Conservation (phyloP, 2,888 invertebrate genomes). For the Criorhina ranunculi region DNA sequence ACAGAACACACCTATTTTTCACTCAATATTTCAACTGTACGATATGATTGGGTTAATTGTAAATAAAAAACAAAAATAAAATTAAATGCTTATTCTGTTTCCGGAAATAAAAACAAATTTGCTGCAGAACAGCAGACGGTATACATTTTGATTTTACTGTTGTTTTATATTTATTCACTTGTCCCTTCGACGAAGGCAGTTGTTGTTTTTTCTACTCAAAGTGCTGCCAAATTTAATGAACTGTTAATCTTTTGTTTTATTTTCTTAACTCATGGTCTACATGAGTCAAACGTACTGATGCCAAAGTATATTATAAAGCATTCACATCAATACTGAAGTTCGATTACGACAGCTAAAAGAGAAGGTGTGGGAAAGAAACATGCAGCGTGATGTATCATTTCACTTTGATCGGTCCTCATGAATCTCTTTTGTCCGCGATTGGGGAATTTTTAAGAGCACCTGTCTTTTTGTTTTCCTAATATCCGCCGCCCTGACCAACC, state of each 20-base stretch:
- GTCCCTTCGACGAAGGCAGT: slow-evolving; percentile 9
- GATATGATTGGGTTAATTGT: slow-evolving; percentile 14
- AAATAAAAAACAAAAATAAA: neutral
- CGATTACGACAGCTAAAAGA: too few species aligned
- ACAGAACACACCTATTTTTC: slow-evolving; percentile 62
- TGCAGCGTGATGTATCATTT: too few species aligned
- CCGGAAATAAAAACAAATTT: slow-evolving; percentile 43
- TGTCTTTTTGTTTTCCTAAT: too few species aligned
- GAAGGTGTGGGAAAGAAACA: too few species aligned
- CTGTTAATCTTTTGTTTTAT: neutral
- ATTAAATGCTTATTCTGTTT: slow-evolving; percentile 10
- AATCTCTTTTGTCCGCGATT: too few species aligned
- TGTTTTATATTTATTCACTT: slow-evolving; percentile 38
- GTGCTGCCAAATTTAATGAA: slow-evolving; percentile 31
- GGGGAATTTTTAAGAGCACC: too few species aligned
- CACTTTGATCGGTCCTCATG: too few species aligned
- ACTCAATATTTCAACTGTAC: neutral
- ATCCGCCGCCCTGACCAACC: too few species aligned
- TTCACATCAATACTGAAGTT: too few species aligned
- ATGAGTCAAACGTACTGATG: too few species aligned
- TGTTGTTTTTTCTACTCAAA: slow-evolving; percentile 9
- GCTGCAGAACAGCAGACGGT: slow-evolving; percentile 50
- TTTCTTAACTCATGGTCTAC: neutral
- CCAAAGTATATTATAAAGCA: too few species aligned
- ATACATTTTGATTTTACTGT: slow-evolving; percentile 59